These are phyloP conservation scores for Dicrostonyx torquatus DNA, from an alignment of 2,797 vertebrate species.

Conservation along the genomic window DNA sequence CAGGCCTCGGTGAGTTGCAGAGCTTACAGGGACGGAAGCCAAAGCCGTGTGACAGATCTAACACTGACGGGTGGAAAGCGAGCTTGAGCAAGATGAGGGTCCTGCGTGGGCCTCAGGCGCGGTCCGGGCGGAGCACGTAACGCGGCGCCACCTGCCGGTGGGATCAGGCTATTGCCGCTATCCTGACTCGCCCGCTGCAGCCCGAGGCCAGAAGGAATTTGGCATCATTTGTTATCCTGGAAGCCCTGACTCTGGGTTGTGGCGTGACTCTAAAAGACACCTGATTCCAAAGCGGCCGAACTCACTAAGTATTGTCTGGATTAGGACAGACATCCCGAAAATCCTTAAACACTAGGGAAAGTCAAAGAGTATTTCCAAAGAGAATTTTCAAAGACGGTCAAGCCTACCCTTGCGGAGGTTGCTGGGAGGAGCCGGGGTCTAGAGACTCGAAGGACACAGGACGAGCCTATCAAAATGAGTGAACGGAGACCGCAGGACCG, in stretches of 20 bases:
- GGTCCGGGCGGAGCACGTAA: neutral
- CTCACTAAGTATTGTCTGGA: neutral
- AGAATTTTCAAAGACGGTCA: neutral
- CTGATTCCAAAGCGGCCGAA: neutral
- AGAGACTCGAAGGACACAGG: neutral
- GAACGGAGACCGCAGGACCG: neutral
- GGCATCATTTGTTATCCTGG: neutral
- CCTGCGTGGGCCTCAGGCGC: neutral
- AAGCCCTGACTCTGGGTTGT: neutral
- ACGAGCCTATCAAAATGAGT: neutral
- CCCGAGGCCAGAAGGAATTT: neutral
- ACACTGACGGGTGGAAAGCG: neutral
- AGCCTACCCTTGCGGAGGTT: neutral
- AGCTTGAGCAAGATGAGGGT: accelerated
- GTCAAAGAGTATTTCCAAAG: neutral
- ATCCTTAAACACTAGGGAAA: neutral
- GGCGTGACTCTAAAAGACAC: neutral
- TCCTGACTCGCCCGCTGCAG: neutral
- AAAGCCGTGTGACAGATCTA: neutral
- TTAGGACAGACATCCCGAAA: neutral
- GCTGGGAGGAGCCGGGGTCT: neutral
- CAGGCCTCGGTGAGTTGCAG: neutral
- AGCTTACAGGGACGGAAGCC: neutral
- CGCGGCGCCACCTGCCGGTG: neutral
- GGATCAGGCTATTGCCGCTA: neutral